Percentiles rank a stretch among this genome's conserved stretches.
These are phyloP conservation scores for Synergus umbraculus DNA, from an alignment of 2,888 invertebrate species.

Conservation along the genomic window DNA sequence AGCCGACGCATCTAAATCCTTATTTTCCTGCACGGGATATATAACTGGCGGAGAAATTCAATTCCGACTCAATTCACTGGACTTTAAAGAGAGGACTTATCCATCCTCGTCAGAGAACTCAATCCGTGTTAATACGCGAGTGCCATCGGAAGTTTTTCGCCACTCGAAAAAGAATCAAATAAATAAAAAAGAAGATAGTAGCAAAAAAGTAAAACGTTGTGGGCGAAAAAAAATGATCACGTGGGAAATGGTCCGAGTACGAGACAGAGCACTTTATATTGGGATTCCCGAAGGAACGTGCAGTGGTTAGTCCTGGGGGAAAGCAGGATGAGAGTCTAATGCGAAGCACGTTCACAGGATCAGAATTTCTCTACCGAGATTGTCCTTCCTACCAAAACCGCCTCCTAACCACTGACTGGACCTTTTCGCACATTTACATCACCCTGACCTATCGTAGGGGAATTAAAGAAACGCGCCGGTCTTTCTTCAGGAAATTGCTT, in stretches of 20 bases:
- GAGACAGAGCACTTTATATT: constrained; percentile 45
- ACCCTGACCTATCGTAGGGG: constrained; percentile 26
- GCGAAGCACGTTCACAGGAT: constrained; percentile 49
- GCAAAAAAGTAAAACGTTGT: neutral
- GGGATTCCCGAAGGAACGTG: constrained; percentile 50
- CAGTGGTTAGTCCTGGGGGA: constrained; percentile 43
- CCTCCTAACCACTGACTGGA: constrained; percentile 42
- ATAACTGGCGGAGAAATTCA: constrained; percentile 19
- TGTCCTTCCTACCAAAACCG: constrained; percentile 47
- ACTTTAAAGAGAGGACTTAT: constrained; percentile 31
- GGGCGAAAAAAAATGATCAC: constrained; percentile 7
- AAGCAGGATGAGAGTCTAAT: constrained; percentile 39
- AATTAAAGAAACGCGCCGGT: neutral
- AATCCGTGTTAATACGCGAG: constrained; percentile 17
- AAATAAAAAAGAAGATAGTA: neutral
- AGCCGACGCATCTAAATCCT: neutral
- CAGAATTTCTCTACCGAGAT: constrained; percentile 54
- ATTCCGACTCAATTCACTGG: constrained; percentile 24
- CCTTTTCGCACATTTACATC: constrained; percentile 49
- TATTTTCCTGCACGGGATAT: neutral
- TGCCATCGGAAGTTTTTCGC: neutral
- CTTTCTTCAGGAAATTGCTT: neutral
- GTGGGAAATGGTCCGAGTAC: constrained; percentile 41
- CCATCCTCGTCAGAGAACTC: constrained; percentile 15
- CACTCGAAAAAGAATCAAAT: constrained; percentile 3